Percentiles rank a stretch among this genome's conserved stretches.
These are phyloP conservation scores for Dryobota labecula DNA, from an alignment of 2,888 invertebrate species.

Conservation along the genomic window DNA sequence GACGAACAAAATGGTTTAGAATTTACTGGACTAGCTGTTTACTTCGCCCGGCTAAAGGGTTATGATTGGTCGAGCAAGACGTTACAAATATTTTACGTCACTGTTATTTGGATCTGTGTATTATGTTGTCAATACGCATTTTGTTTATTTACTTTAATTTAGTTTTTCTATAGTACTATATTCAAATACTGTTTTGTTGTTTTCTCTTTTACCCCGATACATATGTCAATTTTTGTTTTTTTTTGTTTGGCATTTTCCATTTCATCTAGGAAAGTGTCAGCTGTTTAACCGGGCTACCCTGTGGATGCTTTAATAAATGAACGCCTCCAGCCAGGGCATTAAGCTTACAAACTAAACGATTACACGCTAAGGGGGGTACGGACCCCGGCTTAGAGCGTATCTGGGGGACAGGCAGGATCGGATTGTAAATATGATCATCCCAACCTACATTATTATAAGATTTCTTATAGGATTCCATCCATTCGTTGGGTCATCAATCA, in stretches of 20 bases:
- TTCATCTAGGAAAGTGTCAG: no score
- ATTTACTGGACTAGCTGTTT: conserved; percentile 24
- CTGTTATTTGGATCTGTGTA: background rate
- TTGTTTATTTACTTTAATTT: background rate
- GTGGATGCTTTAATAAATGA: no score
- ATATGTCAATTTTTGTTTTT: no score
- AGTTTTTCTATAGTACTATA: background rate
- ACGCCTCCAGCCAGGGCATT: no score
- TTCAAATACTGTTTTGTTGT: background rate
- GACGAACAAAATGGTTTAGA: conserved; percentile 21
- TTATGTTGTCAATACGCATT: background rate
- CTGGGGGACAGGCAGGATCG: no score
- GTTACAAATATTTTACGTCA: conserved; percentile 1
- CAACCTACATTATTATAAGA: no score
- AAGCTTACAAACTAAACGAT: no score
- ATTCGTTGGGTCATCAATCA: background rate
- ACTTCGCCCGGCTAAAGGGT: conserved; percentile 3
- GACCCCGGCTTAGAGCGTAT: no score
- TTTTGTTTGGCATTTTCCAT: no score
- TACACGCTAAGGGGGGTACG: no score
- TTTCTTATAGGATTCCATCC: background rate
- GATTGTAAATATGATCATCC: no score
- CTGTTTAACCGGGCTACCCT: no score
- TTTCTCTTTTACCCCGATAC: background rate
- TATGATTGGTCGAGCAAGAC: background rate